Evolutionary conservation across 1,140 invertebrate species (phyloP), one percentile per base, ranked within the genome.

Genomic region (Trachymyrmex cornetzi): DNA sequence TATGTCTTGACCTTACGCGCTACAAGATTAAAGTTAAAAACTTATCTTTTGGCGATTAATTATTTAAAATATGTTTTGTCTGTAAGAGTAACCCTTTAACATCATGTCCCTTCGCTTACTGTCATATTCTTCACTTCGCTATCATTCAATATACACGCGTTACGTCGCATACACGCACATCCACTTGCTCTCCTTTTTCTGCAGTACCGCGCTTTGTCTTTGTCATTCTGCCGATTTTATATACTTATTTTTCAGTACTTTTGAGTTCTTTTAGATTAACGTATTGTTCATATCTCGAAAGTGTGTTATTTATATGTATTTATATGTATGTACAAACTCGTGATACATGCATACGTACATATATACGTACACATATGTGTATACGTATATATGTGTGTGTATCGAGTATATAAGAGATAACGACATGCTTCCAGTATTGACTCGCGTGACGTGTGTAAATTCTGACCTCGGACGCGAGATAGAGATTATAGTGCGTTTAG

Each of bases 41-140:
- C 91, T 93, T 94, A 91, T 91, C 89, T 81, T 94, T 95, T 95
- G 94, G 94, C 94, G 94, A 93, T 94, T 95, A 95, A 93, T 95
- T 95, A 95, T 94, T 95, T 95, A 95, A 95, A 95, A 95, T 95
- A 95, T 95, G 93, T 94, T 93, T 93, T 94, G 90, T 94, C 87
- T 89, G 81, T 48, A 66, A 87, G 89, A 87, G 89, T 89, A 87
- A 88, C 38, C 55, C 22, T 81, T 90, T 82, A 88, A 85, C 82
- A 59, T 85, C 50, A n/a, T 82, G 27, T 61, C 67, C 34, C 3
- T 67, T 72, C 88, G 85, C 88, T 82, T 74, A 87, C 87, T 2
- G 69, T 89, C 30, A 71, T 19, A 24, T 34, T 72, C 19, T 79
- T 34, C 61, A 50, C 30, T 50, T 66, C 38, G 74, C 22, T 30